Percentiles rank a stretch among this genome's conserved stretches.
These are phyloP conservation scores for Leucoma salicis DNA, from an alignment of 2,888 invertebrate genomes.

Conservation along the genomic window DNA sequence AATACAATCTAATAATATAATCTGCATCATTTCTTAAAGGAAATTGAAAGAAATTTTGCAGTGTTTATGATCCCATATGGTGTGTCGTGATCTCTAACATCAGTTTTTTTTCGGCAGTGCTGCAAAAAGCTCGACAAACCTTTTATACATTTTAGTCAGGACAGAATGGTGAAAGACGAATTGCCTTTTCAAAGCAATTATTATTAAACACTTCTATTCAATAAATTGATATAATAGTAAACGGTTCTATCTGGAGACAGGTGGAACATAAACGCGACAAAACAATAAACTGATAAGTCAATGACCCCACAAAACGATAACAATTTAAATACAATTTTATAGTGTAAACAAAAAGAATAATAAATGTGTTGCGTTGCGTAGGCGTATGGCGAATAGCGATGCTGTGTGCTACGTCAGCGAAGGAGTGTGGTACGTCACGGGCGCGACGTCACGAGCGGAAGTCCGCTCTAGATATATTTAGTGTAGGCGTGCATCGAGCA, in stretches of 20 bases:
- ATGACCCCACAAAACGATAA: slow-evolving; percentile 72
- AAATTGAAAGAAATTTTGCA: no score
- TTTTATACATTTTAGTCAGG: no score
- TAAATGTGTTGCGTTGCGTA: slow-evolving; percentile 71
- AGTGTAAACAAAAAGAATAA: slow-evolving; percentile 76
- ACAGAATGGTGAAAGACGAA: no score
- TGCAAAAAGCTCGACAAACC: no score
- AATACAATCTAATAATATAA: slow-evolving; percentile 39
- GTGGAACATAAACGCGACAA: slow-evolving; percentile 58
- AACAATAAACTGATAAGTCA: slow-evolving; percentile 74
- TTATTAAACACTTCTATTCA: no score
- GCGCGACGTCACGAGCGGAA: slow-evolving; percentile 74
- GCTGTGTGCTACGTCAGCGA: slow-evolving; percentile 41
- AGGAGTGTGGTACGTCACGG: slow-evolving; percentile 50
- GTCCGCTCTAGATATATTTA: slow-evolving; percentile 74
- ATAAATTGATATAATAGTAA: no score
- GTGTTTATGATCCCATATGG: no score
- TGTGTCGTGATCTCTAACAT: no score
- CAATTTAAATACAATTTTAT: slow-evolving; percentile 75
- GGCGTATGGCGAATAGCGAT: slow-evolving; percentile 29
- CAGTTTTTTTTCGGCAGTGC: no score
- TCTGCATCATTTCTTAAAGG: slow-evolving; percentile 18
- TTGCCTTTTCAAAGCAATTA: no score
- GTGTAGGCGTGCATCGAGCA: slow-evolving; percentile 48
- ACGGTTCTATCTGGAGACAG: no score